phyloP scores from a whole-genome alignment of 2,113 vertebrate genomes.

The Spilogale gracilis region DNA sequence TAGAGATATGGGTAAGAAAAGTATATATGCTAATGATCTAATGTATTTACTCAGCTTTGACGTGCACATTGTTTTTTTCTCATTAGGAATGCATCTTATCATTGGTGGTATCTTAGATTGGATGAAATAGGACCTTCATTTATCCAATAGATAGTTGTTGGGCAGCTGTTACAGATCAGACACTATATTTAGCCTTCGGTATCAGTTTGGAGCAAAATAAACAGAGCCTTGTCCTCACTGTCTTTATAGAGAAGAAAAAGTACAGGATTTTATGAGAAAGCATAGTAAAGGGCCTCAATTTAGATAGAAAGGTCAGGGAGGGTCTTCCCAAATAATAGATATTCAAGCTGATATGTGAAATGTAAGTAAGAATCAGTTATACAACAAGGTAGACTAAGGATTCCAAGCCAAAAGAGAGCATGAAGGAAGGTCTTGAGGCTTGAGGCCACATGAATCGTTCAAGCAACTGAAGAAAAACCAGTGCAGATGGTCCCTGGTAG shows the following conservation, averaged over 20 bases:
- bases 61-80: not conserved
- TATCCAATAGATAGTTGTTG: not conserved
- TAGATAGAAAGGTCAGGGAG: not conserved
- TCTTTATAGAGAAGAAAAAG: conserved; percentile 41
- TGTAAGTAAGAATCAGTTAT: too few species aligned
- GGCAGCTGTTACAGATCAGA: not conserved
- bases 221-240: not conserved
- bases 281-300: not conserved
- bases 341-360: not conserved
- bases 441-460: not conserved
- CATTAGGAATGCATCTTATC: not conserved
- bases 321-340: not conserved
- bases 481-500: not conserved
- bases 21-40: not conserved
- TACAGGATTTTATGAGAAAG: not conserved
- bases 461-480: not conserved
- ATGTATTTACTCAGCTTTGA: not conserved
- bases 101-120: not conserved
- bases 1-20: not conserved
- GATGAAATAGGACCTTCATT: not conserved
- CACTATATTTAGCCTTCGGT: not conserved
- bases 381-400: too few species aligned
- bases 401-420: not conserved
- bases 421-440: not conserved
- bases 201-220: conserved; percentile 33